These are phyloP conservation scores for Sylvicola cinctus DNA, from an alignment of 2,888 invertebrate genomes.

Conservation along the genomic window DNA sequence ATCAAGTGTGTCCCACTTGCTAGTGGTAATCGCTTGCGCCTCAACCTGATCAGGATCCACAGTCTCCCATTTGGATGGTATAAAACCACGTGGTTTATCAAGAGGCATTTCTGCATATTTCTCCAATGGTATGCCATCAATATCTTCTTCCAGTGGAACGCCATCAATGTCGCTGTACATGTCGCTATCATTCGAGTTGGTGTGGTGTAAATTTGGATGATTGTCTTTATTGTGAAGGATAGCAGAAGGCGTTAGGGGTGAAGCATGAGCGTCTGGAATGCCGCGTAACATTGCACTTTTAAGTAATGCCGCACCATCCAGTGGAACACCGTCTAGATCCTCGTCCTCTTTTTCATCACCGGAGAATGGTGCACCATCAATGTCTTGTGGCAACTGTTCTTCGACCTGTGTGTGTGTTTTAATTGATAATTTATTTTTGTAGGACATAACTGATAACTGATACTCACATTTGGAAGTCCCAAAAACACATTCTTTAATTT, in stretches of 20 bases:
- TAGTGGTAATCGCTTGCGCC: slow-evolving; percentile 66
- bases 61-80: slow-evolving; percentile 91
- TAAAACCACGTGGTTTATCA: slow-evolving; percentile 37
- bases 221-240: too few relatives aligned
- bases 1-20: slow-evolving; percentile 71
- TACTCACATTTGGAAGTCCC: slow-evolving; percentile 33
- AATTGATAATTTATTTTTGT: too few relatives aligned
- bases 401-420: slow-evolving; percentile 1
- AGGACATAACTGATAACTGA: slow-evolving; percentile 12
- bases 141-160: slow-evolving; percentile 48
- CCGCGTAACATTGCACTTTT: slow-evolving; percentile 39
- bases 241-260: slow-evolving; percentile 6
- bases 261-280: slow-evolving; percentile 12
- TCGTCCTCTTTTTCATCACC: slow-evolving; percentile 36
- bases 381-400: slow-evolving; percentile 15
- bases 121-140: too few relatives aligned
- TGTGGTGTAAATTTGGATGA: too few relatives aligned
- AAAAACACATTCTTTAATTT: slow-evolving; percentile 78
- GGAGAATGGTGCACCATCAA: slow-evolving; percentile 28
- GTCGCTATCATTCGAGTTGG: slow-evolving; percentile 11
- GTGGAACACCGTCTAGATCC: slow-evolving; percentile 51
- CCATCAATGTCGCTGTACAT: slow-evolving; percentile 45
- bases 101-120: too few relatives aligned
- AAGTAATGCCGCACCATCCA: slow-evolving; percentile 64
- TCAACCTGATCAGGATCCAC: slow-evolving; percentile 74